Evolutionary conservation across 2,113 vertebrate genomes (phyloP), one percentile per base, ranked within the genome.

Genomic region (Ailurus styani): DNA sequence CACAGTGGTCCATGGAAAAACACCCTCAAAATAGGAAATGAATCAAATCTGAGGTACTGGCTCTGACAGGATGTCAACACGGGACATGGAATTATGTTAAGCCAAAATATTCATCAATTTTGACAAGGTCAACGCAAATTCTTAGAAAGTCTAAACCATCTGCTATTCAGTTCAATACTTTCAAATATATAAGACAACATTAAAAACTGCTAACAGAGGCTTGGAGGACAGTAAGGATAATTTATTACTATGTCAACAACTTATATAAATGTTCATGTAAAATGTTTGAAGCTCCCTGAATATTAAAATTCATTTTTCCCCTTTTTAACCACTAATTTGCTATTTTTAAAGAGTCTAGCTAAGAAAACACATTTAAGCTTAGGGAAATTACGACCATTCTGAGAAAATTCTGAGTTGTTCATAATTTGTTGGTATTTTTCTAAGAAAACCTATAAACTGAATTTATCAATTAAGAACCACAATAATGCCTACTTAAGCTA

Each of bases 351-450:
- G 66, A 83, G 29, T 85, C 12, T 78, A 84, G 27, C 78, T 83
- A 93, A 52, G 68, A 91, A 70, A 79, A 21, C 75, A 87, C 66
- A 89, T n/a, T 91, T 91, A 91, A 29, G 34, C 50, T 95, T 88
- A 20, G 42, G 66, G 10, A 77, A 94, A 93, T 94, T 54, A 52
- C 47, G 34, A 66, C 50, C 45, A 87, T 31, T 89, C 29, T n/a
- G 29, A 50, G 95, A 97, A 87, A 92, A 84, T 20, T 86, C 40
- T 66, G 45, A 89, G 72, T 64, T 77, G 20, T 40, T 75, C 47
- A 54, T 62, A 87, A 66, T 37, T 97, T 81, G 60, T 40, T 55
- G 29, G 14, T 57, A 60, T 94, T 92, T 77, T 96, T 83, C 54
- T 73, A 62, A 91, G 55, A 82, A 73, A 34, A 87, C 2, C 55